Base-by-base conservation (phyloP, 2,113 vertebrate genomes). In the Pycnonotus jocosus region DNA sequence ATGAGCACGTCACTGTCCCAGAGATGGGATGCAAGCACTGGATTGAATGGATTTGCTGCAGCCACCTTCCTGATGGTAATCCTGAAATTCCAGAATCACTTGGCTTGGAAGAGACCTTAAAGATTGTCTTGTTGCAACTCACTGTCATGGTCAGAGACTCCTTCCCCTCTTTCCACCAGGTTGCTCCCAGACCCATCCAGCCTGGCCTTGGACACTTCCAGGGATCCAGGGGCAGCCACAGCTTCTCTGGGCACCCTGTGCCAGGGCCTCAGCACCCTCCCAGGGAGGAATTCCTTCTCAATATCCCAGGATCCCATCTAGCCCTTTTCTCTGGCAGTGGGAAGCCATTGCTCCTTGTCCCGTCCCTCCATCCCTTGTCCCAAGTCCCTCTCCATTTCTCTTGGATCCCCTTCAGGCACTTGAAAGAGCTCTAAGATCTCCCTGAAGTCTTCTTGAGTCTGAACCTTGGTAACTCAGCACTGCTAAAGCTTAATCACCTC, bases 141-240 rank as follows among this genome's bases (percentile, higher is more conserved):
- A 8, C 28, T 72, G 58, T 8, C 53, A 24, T n/a, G 23, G 13
- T 6, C 33, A 60, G 60, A 33, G 60, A 38, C 60, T 24, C n/a
- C 19, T 74, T 7, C 20, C 50, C 48, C 61, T 19, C 0, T 11
- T 38, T 38, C 38, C 0, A 6, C 28, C n/a, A 60, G 5, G 14
- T 0, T n/a, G 16, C 53, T 53, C 53, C 60, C 8, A 65, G 44
- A 2, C 15, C 33, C 1, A 2, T 60, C 45, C 48, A 48, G 0
- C 16, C 48, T 27, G n/a, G n/a, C 20, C 74, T 54, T 54, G n/a
- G 40, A 11, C n/a, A 17, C 15, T 60, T 3, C 33, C 62, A 60
- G 45, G 25, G 37, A 37, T 60, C 38, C 38, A 38, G 22, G 33
- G 10, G 6, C 37, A 60, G 62, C 33, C 37, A 44, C 53, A 86